Evolutionary conservation across 2,797 vertebrate species (phyloP).

Genomic region (Prionace glauca): DNA sequence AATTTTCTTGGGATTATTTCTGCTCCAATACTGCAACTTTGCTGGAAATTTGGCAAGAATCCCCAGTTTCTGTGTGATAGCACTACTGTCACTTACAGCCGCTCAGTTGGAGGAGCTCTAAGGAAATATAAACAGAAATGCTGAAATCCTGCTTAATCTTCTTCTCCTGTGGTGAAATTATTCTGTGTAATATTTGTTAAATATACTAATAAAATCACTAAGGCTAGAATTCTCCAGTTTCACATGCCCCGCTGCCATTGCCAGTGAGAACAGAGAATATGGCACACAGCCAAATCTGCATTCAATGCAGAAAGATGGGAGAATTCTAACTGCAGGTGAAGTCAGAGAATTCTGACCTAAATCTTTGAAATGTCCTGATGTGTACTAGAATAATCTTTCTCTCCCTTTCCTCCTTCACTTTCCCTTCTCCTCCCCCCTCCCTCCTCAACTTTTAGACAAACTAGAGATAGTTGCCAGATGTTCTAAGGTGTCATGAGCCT

Average conservation of each 20-base stretch:
- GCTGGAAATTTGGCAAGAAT: too few relatives aligned
- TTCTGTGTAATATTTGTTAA: not conserved
- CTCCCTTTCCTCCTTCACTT: not conserved
- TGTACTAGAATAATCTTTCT: not conserved
- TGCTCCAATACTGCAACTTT: too few relatives aligned
- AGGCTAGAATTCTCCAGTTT: too few relatives aligned
- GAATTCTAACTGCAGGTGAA: too few relatives aligned
- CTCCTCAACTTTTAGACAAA: not conserved
- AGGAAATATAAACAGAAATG: not conserved
- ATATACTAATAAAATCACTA: not conserved
- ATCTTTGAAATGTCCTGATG: not conserved
- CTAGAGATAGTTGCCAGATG: not conserved
- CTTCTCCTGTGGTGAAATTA: not conserved
- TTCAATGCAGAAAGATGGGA: too few relatives aligned
- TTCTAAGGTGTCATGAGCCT: not conserved
- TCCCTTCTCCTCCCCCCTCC: not conserved
- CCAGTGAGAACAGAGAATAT: too few relatives aligned
- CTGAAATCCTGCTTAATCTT: not conserved
- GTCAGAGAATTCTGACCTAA: too few relatives aligned
- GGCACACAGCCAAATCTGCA: too few relatives aligned
- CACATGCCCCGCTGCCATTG: too few relatives aligned
- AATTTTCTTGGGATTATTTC: too few relatives aligned
- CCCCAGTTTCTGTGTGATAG: not conserved
- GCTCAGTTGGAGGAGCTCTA: not conserved
- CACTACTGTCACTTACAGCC: not conserved